phyloP scores from a whole-genome alignment of 2,797 vertebrate species.

The Lepus oiostolus region DNA sequence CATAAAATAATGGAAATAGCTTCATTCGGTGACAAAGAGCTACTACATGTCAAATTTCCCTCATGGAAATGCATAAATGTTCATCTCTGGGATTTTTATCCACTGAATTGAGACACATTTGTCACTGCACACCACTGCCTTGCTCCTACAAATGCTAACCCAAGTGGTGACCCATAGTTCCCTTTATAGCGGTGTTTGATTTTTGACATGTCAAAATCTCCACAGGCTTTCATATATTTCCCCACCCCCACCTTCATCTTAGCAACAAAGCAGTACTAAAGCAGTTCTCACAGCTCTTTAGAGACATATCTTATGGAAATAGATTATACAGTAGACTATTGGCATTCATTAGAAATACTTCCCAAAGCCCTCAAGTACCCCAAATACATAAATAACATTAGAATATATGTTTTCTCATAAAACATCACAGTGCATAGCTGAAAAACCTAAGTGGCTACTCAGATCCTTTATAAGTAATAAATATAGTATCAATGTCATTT shows the following conservation, averaged over 20 bases:
- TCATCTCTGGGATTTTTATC: not conserved
- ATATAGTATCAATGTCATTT: not conserved
- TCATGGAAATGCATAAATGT: not conserved
- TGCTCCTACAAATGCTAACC: not conserved
- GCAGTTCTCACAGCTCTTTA: not conserved
- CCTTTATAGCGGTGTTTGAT: not conserved
- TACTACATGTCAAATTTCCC: not conserved
- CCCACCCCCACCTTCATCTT: not conserved
- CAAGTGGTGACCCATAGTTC: not conserved
- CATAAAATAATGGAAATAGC: not conserved
- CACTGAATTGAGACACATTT: not conserved
- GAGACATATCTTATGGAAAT: not conserved
- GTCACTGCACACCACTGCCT: not conserved
- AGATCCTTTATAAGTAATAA: slow-evolving; percentile 10
- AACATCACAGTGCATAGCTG: not conserved
- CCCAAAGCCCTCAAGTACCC: not conserved
- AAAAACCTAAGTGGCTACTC: not conserved
- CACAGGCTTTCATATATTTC: not conserved
- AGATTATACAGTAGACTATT: not conserved
- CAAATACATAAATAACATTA: not conserved
- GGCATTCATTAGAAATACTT: not conserved
- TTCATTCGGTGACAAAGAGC: not conserved
- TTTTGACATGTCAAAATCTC: slow-evolving; percentile 11
- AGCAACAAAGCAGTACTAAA: slow-evolving; percentile 1
- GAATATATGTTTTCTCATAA: not conserved